Percentiles rank a stretch among this genome's conserved stretches.
Conservation (phyloP, 2,888 invertebrate genomes). For the Polydrusus cervinus region DNA sequence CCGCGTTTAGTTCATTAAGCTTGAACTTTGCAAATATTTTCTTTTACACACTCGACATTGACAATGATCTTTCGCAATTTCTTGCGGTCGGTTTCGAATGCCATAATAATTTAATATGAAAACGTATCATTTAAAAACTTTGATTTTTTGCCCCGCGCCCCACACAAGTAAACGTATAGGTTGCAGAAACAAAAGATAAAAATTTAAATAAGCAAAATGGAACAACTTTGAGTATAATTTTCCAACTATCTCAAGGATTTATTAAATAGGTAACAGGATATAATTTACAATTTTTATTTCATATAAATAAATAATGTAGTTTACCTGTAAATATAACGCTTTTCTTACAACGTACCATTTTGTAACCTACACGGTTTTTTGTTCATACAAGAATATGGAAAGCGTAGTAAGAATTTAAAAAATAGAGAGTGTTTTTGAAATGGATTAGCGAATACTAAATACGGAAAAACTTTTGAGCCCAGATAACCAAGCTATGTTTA, state of each 20-base stretch:
- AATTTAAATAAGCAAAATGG: slow-evolving; percentile 28
- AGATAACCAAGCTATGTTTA: too few species aligned
- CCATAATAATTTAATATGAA: neutral
- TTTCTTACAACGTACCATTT: slow-evolving; percentile 54
- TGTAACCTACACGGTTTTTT: slow-evolving; percentile 55
- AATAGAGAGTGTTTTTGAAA: slow-evolving; percentile 2
- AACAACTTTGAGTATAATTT: slow-evolving; percentile 48
- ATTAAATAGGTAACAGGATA: slow-evolving; percentile 56
- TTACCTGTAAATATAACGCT: slow-evolving; percentile 51
- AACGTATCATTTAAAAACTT: neutral
- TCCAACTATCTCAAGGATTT: slow-evolving; percentile 54
- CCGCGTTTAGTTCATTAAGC: too few species aligned
- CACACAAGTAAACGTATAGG: slow-evolving; percentile 17
- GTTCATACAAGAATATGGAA: slow-evolving; percentile 48
- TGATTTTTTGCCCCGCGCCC: slow-evolving; percentile 32
- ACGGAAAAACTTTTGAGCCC: too few species aligned
- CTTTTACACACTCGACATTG: neutral
- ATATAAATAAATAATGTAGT: slow-evolving; percentile 49
- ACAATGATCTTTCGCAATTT: slow-evolving; percentile 27
- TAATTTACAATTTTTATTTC: slow-evolving; percentile 54
- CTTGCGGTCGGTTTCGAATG: slow-evolving; percentile 20
- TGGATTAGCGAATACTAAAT: too few species aligned
- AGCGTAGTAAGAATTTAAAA: slow-evolving; percentile 22
- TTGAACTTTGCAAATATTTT: too few species aligned
- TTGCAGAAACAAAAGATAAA: slow-evolving; percentile 12